Evolutionary conservation across 2,888 invertebrate genomes (phyloP), one percentile per base, ranked within the genome.

Genomic region (Thymelicus lineola): DNA sequence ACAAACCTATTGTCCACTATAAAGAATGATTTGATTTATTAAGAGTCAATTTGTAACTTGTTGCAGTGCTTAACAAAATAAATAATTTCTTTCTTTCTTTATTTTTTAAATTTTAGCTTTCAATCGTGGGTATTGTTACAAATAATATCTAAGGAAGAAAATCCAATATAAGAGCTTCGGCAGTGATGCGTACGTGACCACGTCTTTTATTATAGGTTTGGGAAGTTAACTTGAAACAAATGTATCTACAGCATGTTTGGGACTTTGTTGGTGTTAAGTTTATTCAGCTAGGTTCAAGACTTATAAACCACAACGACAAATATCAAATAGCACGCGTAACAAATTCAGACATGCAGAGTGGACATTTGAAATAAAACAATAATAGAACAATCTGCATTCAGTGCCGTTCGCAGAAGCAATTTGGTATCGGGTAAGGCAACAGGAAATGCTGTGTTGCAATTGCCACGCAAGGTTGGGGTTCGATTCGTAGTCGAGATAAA

Each of bases 321-420:
- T 45, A 57, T 45, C 53, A 53, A 42, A 61, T 53, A 42, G 20
- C 42, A 61, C 36, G 28, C 10, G 60, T 17, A 46, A 46, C 45
- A 46, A 35, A 68, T 36, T 45, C 46, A 62, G 15, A 36, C 57
- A 53, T 20, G 57, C 60, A 17, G 38, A n/a, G 38, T n/a, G n/a
- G 36, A 45, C 60, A 17, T 57, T 57, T 35, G 36, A 60, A 68
- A 62, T 36, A 78, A 82, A 85, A 86, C 89, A 88, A 86, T 88
- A 87, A 90, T 86, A 82, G 86, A 86, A 89, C 87, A 88, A 88
- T 90, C 85, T 87, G 80, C 87, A 90, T 91, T 90, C 88, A 84
- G 77, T 79, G 80, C 86, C 85, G 85, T 86, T 88, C 86, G 85
- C 85, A 87, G 86, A 87, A 87, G 89, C 87, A 90, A 91, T 91